These are phyloP conservation scores for Gryon sp. DNA, from an alignment of 1,140 invertebrate genomes.

Conservation along the genomic window DNA sequence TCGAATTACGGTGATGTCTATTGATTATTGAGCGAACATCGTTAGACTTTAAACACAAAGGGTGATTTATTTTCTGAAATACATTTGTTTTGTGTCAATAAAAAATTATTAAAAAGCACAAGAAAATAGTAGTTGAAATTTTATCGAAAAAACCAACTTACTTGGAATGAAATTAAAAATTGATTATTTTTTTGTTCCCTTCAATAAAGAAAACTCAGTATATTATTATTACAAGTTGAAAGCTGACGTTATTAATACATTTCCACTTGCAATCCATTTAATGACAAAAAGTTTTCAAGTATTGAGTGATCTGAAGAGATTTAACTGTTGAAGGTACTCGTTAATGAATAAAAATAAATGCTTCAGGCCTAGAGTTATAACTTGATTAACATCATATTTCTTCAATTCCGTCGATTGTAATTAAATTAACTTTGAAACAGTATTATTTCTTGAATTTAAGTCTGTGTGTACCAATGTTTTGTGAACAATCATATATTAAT, in stretches of 20 bases:
- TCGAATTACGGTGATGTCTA: no score
- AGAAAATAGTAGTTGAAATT: conserved; percentile 23
- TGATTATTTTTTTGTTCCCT: conserved; percentile 33
- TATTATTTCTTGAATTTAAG: no score
- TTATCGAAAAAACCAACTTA: conserved; percentile 16
- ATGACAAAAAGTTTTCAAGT: conserved; percentile 12
- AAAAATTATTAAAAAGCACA: conserved; percentile 13
- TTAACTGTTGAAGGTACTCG: background rate
- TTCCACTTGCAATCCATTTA: conserved; percentile 19
- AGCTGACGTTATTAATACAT: conserved; percentile 19
- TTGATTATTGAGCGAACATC: no score
- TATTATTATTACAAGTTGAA: conserved; percentile 32
- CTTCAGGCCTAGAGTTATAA: background rate
- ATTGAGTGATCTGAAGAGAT: conserved; percentile 8
- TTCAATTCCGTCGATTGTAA: background rate
- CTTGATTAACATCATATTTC: background rate
- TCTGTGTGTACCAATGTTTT: background rate
- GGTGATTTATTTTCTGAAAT: conserved; percentile 9
- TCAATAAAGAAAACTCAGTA: conserved; percentile 10
- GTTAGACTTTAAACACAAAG: no score
- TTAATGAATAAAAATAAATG: conserved; percentile 4
- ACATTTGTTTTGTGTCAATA: conserved; percentile 18
- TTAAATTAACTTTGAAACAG: no score
- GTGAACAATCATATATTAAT: background rate
- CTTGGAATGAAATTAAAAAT: conserved; percentile 18